A percentile compares a stretch with the other conserved stretches of the same genome.
Conservation (phyloP, 2,888 invertebrate genomes). For the Drosophila mayaguana region DNA sequence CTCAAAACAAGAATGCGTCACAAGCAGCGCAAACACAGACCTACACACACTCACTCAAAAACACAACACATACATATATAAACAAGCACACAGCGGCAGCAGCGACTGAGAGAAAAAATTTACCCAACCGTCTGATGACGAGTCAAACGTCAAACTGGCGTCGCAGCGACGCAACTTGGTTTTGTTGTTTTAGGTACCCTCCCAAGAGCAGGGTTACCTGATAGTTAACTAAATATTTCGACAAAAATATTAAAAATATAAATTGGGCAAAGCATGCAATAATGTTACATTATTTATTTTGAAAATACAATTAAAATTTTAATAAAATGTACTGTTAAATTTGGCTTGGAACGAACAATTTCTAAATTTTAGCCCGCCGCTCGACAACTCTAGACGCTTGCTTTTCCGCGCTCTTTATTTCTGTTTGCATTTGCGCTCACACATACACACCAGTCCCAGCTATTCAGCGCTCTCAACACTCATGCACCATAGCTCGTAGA, state of each 20-base stretch:
- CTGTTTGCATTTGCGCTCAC: constrained; percentile 36
- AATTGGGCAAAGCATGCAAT: not conserved
- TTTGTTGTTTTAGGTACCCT: constrained; percentile 75
- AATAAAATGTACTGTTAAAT: not conserved
- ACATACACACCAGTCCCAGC: constrained; percentile 23
- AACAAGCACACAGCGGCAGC: constrained; percentile 46
- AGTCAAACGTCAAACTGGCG: constrained; percentile 76
- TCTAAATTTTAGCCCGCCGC: constrained; percentile 1
- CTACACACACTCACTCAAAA: constrained; percentile 18
- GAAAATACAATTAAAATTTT: not conserved
- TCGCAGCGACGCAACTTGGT: constrained; percentile 68
- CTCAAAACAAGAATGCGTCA: constrained; percentile 78
- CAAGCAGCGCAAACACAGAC: constrained; percentile 53
- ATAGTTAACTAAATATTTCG: not conserved
- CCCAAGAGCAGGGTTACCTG: constrained; percentile 61
- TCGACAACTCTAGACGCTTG: constrained; percentile 60
- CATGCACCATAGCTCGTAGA: constrained; percentile 25
- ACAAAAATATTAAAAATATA: not conserved
- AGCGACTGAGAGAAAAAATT: constrained; percentile 61
- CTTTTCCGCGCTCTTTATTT: constrained; percentile 54
- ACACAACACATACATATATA: constrained; percentile 30
- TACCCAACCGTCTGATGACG: constrained; percentile 77
- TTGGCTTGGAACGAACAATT: not conserved
- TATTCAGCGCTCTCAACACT: constrained; percentile 57
- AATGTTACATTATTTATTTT: not conserved